Base-by-base conservation (phyloP, 2,888 invertebrate species). In the Linnaemya vulpina region DNA sequence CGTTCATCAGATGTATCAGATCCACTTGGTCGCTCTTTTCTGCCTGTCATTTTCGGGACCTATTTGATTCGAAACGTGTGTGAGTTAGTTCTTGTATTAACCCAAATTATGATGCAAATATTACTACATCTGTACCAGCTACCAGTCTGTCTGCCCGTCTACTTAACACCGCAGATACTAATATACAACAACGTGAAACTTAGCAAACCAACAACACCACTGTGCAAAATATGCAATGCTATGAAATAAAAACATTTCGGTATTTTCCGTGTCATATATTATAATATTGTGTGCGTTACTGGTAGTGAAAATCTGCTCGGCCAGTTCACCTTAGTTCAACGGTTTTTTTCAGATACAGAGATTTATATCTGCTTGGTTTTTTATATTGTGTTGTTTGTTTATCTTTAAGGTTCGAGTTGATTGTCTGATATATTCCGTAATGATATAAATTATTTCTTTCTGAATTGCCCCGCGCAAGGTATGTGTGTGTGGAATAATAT, bases 391-490 rank as follows among this genome's bases (percentile, higher is more conserved):
- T n/a, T n/a, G n/a, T 38, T 13, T 46, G 38, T 71, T 71, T 53
- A 43, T 55, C 38, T 71, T 13, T 20, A 30, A 46, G 58, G 20
- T 40, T 73, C 49, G 63, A 49, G 51, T 63, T 73, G 63, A 38
- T 20, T 79, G 79, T 58, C 63, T 80, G 73, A 49, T 60, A 49
- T 8, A 53, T 63, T 73, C 35, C 10, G 40, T 49, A 3, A 13
- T 62, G 3, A 11, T 60, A 11, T 43, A 58, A 15, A 46, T 30
- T 43, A 46, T 55, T 55, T 38, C 22, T n/a, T 35, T 58, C 30
- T 58, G 15, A 53, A 82, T 58, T 71, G 63, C 62, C 60, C 22
- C 20, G 70, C 35, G 65, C 70, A 79, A 71, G 49, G 75, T 80
- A 76, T 68, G 73, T 46, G 67, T 73, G 43, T 68, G 73, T 46